Conservation (phyloP, 2,797 vertebrate species). For the Catamblyrhynchus diadema region DNA sequence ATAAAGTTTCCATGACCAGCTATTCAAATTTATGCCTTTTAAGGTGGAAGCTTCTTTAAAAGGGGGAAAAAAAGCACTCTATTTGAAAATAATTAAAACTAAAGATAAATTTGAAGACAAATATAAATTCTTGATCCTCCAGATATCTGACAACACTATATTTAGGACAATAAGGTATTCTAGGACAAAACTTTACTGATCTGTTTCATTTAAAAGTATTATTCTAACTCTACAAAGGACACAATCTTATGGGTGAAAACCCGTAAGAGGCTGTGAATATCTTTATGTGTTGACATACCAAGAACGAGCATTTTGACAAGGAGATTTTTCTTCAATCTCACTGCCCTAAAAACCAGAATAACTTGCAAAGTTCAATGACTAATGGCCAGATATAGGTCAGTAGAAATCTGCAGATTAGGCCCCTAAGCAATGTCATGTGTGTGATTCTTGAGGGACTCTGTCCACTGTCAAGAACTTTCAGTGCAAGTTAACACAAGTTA, state of each 20-base stretch:
- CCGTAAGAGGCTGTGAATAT: neutral
- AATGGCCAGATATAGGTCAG: neutral
- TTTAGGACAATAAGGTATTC: neutral
- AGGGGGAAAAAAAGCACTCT: neutral
- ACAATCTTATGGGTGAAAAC: neutral
- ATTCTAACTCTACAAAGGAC: neutral
- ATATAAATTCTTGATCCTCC: neutral
- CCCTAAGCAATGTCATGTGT: neutral
- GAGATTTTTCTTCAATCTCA: neutral
- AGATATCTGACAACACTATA: neutral
- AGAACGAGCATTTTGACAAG: neutral
- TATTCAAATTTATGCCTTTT: slow-evolving; percentile 55
- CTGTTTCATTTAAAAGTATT: neutral
- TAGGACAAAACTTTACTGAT: neutral
- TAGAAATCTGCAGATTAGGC: slow-evolving; percentile 25
- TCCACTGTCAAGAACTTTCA: neutral
- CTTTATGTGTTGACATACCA: neutral
- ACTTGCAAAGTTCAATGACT: neutral
- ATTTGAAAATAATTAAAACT: neutral
- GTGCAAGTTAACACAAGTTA: neutral
- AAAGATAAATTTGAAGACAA: neutral
- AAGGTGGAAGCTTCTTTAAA: slow-evolving; percentile 59
- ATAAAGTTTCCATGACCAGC: slow-evolving; percentile 61
- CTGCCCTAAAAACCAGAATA: neutral
- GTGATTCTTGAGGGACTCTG: neutral